Evolutionary conservation across 2,113 vertebrate genomes (phyloP), one percentile per base, ranked within the genome.

Genomic region (Anhinga anhinga): DNA sequence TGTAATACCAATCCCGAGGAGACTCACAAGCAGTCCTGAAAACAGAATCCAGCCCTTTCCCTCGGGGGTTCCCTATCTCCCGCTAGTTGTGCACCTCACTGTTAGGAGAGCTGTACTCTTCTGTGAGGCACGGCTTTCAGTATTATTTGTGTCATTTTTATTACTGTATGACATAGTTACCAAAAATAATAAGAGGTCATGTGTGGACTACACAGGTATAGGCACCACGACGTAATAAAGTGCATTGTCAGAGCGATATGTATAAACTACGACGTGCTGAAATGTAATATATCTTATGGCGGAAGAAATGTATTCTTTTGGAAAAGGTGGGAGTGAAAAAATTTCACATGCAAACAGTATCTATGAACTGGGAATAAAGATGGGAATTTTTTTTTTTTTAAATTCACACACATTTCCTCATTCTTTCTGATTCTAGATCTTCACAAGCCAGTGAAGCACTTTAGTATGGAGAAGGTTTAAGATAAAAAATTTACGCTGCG

Each of bases 221-320:
- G 87, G 52, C 85, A 52, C 50, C 69, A 66, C 7, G 59, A 52
- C 85, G 7, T 34, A 34, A 50, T 36, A 13, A 53, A 56, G 36
- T 16, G 63, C 15, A 40, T 56, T 59, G 53, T 59, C 56, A 58
- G 67, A n/a, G 38, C 11, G 32, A 53, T 77, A 14, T 74, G 50
- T 58, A 89, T 53, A 70, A 92, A 70, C 53, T 30, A 29, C 50
- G 65, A 92, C 47, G 25, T 30, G 58, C 70, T 90, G 77, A 94
- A 91, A 93, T 79, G 78, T 97, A 96, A 97, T 95, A 97, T 92
- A 96, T 96, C 94, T 69, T 40, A 30, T 13, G 50, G 85, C 66
- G 92, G 87, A 91, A 82, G 42, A 71, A 86, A 84, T 70, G 53
- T 92, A 73, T 94, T 86, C 88, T 80, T 70, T 65, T 87, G 70